Conservation (phyloP, 1,140 invertebrate genomes). For the Asobara japonica region DNA sequence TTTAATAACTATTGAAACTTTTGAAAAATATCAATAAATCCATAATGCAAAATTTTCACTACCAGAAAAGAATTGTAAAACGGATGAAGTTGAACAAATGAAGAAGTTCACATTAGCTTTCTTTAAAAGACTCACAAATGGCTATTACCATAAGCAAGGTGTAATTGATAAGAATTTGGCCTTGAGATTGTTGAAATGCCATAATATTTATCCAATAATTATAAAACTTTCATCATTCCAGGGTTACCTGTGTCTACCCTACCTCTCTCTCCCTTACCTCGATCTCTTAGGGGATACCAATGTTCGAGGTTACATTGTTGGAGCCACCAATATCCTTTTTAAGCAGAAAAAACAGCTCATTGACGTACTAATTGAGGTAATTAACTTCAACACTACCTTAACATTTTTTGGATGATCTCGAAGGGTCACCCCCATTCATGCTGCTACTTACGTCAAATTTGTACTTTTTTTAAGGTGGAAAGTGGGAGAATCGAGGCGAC, state of each 20-base stretch:
- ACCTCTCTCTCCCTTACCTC: conserved; percentile 94
- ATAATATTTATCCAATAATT: neutral
- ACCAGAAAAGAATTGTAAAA: no score
- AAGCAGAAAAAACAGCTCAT: conserved; percentile 93
- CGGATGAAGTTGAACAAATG: no score
- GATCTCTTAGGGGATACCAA: conserved; percentile 90
- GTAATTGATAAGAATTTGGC: no score
- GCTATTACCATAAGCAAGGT: no score
- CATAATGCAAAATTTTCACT: no score
- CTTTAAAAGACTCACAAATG: no score
- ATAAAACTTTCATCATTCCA: conserved; percentile 52
- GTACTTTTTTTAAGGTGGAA: conserved; percentile 65
- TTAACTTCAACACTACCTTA: conserved; percentile 22
- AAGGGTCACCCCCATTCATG: neutral
- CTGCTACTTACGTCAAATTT: neutral
- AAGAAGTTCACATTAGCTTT: no score
- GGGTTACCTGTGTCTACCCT: conserved; percentile 95
- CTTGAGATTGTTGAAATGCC: no score
- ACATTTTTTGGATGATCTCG: no score
- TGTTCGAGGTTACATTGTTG: conserved; percentile 92
- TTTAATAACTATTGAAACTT: no score
- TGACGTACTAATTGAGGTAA: conserved; percentile 92
- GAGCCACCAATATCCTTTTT: conserved; percentile 97
- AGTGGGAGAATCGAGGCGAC: conserved; percentile 88
- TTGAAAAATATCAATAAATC: no score